phyloP scores from a whole-genome alignment of 2,113 vertebrate species.

The Coracopsis vasa region DNA sequence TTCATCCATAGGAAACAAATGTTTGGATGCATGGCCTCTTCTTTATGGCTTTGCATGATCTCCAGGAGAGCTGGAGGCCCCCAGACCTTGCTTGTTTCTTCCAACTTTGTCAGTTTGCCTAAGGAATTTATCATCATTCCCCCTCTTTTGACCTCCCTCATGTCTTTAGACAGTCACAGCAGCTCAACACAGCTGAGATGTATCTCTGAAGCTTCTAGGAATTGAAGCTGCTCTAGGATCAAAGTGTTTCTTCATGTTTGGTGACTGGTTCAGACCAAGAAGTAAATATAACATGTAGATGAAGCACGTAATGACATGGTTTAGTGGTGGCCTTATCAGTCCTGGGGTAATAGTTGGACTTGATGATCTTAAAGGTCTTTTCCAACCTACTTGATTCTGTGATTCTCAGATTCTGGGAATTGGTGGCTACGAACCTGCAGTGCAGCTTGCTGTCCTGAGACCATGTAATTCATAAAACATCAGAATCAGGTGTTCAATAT shows the following conservation, averaged over 20 bases:
- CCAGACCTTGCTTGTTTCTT: neutral
- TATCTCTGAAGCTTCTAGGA: neutral
- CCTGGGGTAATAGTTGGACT: neutral
- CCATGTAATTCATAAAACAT: neutral
- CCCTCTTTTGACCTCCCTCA: neutral
- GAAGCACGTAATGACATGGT: neutral
- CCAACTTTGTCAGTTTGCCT: neutral
- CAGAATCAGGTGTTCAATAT: neutral
- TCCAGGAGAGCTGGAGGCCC: neutral
- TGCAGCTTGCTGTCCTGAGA: neutral
- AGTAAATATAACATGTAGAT: neutral
- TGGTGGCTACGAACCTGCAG: neutral
- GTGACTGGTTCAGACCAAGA: neutral
- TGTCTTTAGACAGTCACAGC: neutral
- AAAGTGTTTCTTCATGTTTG: neutral
- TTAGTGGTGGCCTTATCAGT: neutral
- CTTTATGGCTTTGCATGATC: neutral
- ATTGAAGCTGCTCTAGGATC: neutral
- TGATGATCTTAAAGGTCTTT: neutral
- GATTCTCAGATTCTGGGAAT: neutral
- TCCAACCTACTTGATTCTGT: neutral
- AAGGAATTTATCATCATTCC: neutral
- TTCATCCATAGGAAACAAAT: neutral
- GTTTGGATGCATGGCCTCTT: neutral
- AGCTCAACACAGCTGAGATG: neutral